Base-by-base conservation (phyloP, 2,888 invertebrate genomes). In the Pyrochroa serraticornis region DNA sequence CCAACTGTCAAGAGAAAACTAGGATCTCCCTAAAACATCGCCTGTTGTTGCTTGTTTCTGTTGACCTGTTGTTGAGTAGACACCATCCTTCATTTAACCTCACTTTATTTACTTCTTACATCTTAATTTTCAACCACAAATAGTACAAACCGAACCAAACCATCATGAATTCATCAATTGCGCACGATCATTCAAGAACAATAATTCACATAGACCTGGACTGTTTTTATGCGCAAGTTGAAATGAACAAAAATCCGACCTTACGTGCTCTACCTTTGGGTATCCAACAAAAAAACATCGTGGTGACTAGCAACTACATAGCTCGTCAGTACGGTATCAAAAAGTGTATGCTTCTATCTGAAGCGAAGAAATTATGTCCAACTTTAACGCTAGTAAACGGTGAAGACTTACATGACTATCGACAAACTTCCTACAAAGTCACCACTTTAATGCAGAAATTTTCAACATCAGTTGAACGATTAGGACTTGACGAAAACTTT, bases 141-240 rank as follows among this genome's bases (percentile, higher is more conserved):
- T 22, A 2, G 5, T 22, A 22, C 5, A 22, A 22, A 22, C 5
- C 22, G 5, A 22, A 22, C 22, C 22, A 22, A 22, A 5, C 22
- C 22, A 5, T 22, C 22, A 22, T 22, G 22, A 5, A 22, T 22
- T 3, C 22, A 22, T 22, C 22, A 22, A 3, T 3, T 22, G 2
- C 36, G 9, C 72, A 77, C 34, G 71, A 78, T 62, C 92, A 92
- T 78, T 81, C 84, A 49, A 85, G 85, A 71, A 86, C 86, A 60
- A 89, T 93, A 66, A 84, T 93, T 71, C 92, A 92, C 76, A 82
- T 93, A 69, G 92, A 93, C 75, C 82, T 92, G 75, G 92, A 93
- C 77, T 92, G 89, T 77, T 93, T 90, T 80, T 93, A 92, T 80
- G 92, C 92, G 58, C 92, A 93, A 83, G 91, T 93, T 64, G 92